Evolutionary conservation across 2,113 vertebrate species (phyloP).

Genomic region (Arvicanthis niloticus): DNA sequence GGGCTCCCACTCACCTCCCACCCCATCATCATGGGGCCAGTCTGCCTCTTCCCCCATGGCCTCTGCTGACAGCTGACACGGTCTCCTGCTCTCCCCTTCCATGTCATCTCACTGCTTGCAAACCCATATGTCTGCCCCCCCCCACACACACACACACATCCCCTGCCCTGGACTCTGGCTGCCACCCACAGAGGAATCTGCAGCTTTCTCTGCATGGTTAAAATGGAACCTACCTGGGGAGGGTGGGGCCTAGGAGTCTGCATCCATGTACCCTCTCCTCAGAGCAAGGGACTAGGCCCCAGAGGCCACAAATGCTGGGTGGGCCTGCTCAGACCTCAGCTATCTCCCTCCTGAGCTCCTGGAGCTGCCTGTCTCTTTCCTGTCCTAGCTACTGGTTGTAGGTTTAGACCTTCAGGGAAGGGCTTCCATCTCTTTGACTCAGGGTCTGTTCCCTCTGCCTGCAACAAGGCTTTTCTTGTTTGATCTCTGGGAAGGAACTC

Average conservation of each 20-base stretch:
- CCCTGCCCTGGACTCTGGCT: not conserved
- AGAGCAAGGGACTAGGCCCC: not conserved
- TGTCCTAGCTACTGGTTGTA: not conserved
- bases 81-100: too few species aligned
- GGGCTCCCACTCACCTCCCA: not conserved
- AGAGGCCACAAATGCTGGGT: not conserved
- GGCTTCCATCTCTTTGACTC: not conserved
- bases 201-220: not conserved
- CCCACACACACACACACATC: too few species aligned
- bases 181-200: not conserved
- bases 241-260: not conserved
- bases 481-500: not conserved
- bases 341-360: not conserved
- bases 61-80: not conserved
- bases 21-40: not conserved
- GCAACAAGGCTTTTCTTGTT: not conserved
- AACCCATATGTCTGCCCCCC: not conserved
- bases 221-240: not conserved
- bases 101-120: not conserved
- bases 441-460: not conserved
- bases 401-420: not conserved
- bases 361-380: not conserved
- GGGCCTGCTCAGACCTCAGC: not conserved
- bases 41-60: not conserved
- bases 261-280: not conserved